Evolutionary conservation across 2,113 vertebrate genomes (phyloP), one percentile per base, ranked within the genome.

Genomic region (Siniperca knerii): DNA sequence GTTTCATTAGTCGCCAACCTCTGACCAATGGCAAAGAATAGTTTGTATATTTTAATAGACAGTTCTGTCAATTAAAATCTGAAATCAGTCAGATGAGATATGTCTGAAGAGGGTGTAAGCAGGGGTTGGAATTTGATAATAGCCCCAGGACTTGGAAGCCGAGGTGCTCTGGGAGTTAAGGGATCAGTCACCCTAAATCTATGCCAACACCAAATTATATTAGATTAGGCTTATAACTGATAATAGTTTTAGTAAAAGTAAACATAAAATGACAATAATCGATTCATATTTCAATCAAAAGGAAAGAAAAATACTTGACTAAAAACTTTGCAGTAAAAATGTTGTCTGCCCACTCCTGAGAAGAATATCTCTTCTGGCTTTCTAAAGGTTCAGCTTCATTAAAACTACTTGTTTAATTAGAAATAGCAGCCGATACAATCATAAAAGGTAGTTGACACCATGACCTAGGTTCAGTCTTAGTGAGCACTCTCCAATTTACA

Each of bases 1-100:
- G 66, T 70, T 88, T 79, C 67, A 84, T 84, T 82, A 88, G 75
- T 79, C n/a, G 5, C 71, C 54, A 75, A 25, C 20, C 66, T 44
- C 67, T 68, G 70, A 70, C 75, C 37, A 73, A 40, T 48, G 60
- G 58, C 35, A 73, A 72, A 23, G 21, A 64, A 74, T 29, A 29
- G 29, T 29, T 29, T 29, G 29, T 29, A 29, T 29, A 29, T 29
- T 29, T 29, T 29, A 29, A 29, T 12, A 73, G 67, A 74, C 55
- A 55, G 25, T 8, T 40, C 61, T 85, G 75, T 87, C 79, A 87
- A 85, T 83, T 85, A 77, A 54, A 70, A 4, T 57, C 46, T 76
- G 71, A 85, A 64, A 54, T 75, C 25, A 8, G 60, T 67, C 75
- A 42, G 52, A 58, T 66, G n/a, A 74, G 67, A 64, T 50, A 4